Percentiles rank a stretch among this genome's conserved stretches.
Evolutionary conservation across 2,888 invertebrate genomes (phyloP).

Genomic region (Pristionchus entomophagus): DNA sequence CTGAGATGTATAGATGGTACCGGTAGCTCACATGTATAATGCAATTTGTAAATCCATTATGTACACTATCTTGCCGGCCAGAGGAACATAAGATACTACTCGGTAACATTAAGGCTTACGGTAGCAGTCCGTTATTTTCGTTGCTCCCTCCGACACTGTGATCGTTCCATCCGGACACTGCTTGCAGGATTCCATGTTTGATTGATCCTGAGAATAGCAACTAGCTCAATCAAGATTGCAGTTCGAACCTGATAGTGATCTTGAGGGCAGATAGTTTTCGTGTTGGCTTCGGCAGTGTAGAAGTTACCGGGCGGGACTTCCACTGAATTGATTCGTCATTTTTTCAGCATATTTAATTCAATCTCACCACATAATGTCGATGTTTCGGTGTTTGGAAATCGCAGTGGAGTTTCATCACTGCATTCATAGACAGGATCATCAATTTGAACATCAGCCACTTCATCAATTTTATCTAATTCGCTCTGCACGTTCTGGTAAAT

Average conservation of each 20-base stretch:
- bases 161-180: not conserved
- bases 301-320: not conserved
- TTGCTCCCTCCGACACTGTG: not conserved
- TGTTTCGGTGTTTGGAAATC: not conserved
- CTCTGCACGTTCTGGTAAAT: not conserved
- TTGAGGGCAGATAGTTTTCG: not conserved
- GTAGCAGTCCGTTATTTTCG: not conserved
- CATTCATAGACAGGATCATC: not conserved
- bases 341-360: not conserved
- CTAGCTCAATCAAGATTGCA: too few relatives aligned
- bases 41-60: too few relatives aligned
- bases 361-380: not conserved
- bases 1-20: too few relatives aligned
- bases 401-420: not conserved
- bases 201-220: not conserved
- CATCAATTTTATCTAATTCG: not conserved
- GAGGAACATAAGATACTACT: too few relatives aligned
- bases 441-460: too few relatives aligned
- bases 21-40: too few relatives aligned
- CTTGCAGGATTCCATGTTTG: not conserved
- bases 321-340: not conserved
- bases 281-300: not conserved
- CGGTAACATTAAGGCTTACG: not conserved
- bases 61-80: too few relatives aligned
- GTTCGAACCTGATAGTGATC: slow-evolving; percentile 7